These are phyloP conservation scores for Scelioninae gen. 2 DNA, from an alignment of 2,888 invertebrate genomes.

Conservation along the genomic window DNA sequence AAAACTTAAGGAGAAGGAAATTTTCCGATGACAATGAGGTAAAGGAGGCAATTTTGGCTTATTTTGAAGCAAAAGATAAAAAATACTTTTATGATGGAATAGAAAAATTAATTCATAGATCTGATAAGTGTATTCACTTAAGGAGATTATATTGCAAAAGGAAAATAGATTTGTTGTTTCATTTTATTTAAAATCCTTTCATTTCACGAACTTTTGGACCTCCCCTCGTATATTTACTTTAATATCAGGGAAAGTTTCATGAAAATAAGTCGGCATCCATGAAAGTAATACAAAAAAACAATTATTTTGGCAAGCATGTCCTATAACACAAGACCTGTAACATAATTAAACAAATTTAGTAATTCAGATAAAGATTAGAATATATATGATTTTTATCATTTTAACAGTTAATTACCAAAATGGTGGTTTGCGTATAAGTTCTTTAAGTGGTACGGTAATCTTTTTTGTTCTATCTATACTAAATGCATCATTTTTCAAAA, in stretches of 20 bases:
- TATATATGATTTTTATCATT: not conserved
- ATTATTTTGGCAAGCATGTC: conserved; percentile 84
- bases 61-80: no score
- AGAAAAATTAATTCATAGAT: no score
- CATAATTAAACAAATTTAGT: conserved; percentile 5
- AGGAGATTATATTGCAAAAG: no score
- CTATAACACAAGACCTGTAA: conserved; percentile 81
- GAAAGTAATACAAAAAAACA: conserved; percentile 84
- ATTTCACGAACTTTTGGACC: no score
- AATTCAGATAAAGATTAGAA: not conserved
- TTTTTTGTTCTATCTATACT: conserved; percentile 73
- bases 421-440: conserved; percentile 78
- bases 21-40: no score
- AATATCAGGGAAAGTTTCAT: conserved; percentile 82
- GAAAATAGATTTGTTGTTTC: no score
- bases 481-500: conserved; percentile 60
- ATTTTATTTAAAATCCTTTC: no score
- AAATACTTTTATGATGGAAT: no score
- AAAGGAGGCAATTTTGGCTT: no score
- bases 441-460: conserved; percentile 78
- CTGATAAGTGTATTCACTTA: no score
- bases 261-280: conserved; percentile 85
- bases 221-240: no score
- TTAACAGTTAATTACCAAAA: conserved; percentile 77
- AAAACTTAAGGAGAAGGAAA: no score